These are phyloP conservation scores for Diploptera punctata DNA, from an alignment of 2,888 invertebrate genomes.

Conservation along the genomic window DNA sequence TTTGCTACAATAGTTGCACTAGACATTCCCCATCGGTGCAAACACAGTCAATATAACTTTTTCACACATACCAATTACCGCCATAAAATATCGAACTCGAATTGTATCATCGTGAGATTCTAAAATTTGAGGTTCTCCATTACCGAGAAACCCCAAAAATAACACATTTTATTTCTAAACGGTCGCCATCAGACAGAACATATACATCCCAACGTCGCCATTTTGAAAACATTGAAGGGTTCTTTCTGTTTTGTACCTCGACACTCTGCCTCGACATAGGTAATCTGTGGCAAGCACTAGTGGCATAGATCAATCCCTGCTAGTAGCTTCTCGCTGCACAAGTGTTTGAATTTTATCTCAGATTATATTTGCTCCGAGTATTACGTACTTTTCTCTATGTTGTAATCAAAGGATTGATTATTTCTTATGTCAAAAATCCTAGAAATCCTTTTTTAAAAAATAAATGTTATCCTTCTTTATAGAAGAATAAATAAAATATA, in stretches of 20 bases:
- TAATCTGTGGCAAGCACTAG: too few species aligned
- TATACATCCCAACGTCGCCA: slow-evolving; percentile 10
- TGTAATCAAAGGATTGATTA: too few species aligned
- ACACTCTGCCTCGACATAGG: too few species aligned
- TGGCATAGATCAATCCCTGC: too few species aligned
- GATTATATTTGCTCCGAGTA: too few species aligned
- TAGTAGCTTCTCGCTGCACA: too few species aligned
- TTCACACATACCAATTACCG: slow-evolving; percentile 9
- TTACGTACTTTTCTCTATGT: too few species aligned
- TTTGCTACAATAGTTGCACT: slow-evolving; percentile 17
- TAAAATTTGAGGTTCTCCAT: slow-evolving; percentile 8
- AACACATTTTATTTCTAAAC: not conserved
- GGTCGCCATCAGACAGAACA: slow-evolving; percentile 2
- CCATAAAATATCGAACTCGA: not conserved
- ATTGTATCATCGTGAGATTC: not conserved
- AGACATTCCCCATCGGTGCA: slow-evolving; percentile 28
- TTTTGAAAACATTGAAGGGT: slow-evolving; percentile 27
- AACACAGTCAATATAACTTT: not conserved
- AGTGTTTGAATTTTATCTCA: too few species aligned
- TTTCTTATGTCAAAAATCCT: too few species aligned
- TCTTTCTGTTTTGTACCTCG: not conserved
- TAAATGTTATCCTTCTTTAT: too few species aligned
- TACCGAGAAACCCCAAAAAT: slow-evolving; percentile 8
- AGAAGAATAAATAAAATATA: too few species aligned
- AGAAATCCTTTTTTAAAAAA: too few species aligned